A percentile compares a stretch with the other conserved stretches of the same genome.
Evolutionary conservation across 2,888 invertebrate genomes (phyloP).

Genomic region (Nowickia ferox): DNA sequence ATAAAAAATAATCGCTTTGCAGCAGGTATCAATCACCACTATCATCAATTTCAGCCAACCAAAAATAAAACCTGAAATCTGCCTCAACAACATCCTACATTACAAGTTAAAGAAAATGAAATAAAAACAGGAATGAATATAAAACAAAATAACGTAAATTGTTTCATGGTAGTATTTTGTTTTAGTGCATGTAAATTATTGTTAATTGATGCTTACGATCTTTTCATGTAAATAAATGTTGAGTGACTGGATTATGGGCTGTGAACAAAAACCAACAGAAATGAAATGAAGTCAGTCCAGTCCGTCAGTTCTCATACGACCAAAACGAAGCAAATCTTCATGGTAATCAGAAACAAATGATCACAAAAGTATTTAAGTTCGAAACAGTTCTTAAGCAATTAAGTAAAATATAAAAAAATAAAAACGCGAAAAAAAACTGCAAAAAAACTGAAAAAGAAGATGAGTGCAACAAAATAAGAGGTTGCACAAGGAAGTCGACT

Average conservation of each 20-base stretch:
- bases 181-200: constrained; percentile 75
- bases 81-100: not conserved
- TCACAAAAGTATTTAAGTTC: constrained; percentile 35
- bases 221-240: constrained; percentile 62
- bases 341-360: constrained; percentile 44
- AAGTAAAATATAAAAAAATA: not conserved
- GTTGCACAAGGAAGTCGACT: constrained; percentile 18
- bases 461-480: not conserved
- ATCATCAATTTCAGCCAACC: constrained; percentile 36
- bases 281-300: constrained; percentile 13
- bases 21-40: constrained; percentile 13
- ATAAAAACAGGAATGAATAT: constrained; percentile 16
- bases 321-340: constrained; percentile 63
- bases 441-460: constrained; percentile 5
- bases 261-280: constrained; percentile 41
- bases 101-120: not conserved
- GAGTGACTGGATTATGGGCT: constrained; percentile 68
- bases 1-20: constrained; percentile 19
- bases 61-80: constrained; percentile 31
- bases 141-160: constrained; percentile 5
- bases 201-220: constrained; percentile 75
- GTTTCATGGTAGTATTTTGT: constrained; percentile 37
- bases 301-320: constrained; percentile 20
- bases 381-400: constrained; percentile 44
- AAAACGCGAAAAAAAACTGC: not conserved